Evolutionary conservation across 2,113 vertebrate genomes (phyloP), one percentile per base, ranked within the genome.

Genomic region (Parus major): DNA sequence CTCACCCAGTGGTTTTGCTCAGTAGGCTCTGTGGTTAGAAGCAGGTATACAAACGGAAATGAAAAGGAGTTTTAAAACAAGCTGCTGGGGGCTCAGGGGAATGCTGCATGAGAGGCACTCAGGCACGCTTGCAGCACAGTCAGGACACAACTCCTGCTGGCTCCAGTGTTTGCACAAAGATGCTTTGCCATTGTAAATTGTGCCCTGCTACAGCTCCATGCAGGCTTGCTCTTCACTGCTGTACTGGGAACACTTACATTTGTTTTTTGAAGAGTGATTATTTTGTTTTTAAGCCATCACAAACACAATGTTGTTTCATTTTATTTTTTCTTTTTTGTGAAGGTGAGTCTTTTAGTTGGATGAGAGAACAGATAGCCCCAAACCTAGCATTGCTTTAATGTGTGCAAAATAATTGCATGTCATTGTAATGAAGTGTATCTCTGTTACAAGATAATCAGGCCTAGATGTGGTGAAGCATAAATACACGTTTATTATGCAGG

Each of bases 1-100:
- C 53, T 81, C 79, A 80, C 50, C 77, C 27, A 11, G 90, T 82
- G 92, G 94, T 91, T 95, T 92, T 89, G 47, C 88, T 92, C 64
- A 83, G 86, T 14, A 69, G 92, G 68, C 78, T 93, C 2, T 95
- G 93, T 81, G 77, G 93, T 95, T 94, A 90, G 81, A 71, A 83
- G 68, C 88, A 95, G 89, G 92, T 96, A 77, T 29, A 46, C 55
- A 85, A 96, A 52, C 82, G 88, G 96, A 98, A 96, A 83, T 73
- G 72, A 93, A 93, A 97, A 85, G 77, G 70, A 96, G 83, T 78
- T 91, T 91, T 49, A 33, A 86, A 82, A 64, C 66, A 87, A 33
- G 66, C 50, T 92, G 90, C 77, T 90, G 42, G 33, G 72, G 78
- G 24, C 66, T 96, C 63, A 70, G 66, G 68, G 86, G 68, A 19